Base-by-base conservation (phyloP, 2,113 vertebrate genomes). In the Paradoxurus hermaphroditus region DNA sequence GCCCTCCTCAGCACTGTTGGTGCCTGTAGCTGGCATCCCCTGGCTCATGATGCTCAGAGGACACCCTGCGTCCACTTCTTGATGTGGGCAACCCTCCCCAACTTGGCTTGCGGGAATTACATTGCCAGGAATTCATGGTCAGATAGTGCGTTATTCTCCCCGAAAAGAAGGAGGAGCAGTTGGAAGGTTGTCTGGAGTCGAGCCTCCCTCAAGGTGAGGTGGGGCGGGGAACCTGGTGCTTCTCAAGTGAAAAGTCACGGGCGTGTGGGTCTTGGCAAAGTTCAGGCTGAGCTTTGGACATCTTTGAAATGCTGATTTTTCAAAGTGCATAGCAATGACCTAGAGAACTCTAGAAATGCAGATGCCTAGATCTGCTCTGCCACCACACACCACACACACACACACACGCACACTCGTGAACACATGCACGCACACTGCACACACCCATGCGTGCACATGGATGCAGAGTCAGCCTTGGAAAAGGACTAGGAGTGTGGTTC, bases 351-450 rank as follows among this genome's bases (percentile, higher is more conserved):
- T 79, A 51, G 41, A 49, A 46, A 21, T 15, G n/a, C 73, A 67
- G 29, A 21, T 44, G 2, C 53, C 15, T 11, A 59, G 63, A 2
- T 41, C 16, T 49, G 2, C 63, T 56, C 29, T 41, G 14, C 27
- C 85, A 10, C 12, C 4, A 21, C 25, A 34, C 18, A 4, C 68
- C 63, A 31, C 53, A 75, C 15, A 46, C 0, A 1, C 12, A 4
- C 2, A 2, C 3, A 18, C 31, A 18, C 4, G 0, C 34, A 34
- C 12, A 31, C 11, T 9, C 12, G 2, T 12, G 12, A 51, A 51
- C 51, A 51, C 51, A 51, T 51, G 51, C 13, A 16, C 8, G 10
- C 21, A 36, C 11, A 1, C 31, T 23, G 1, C 1, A 12, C 39
- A 19, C 36, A 34, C 44, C 56, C 10, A 0, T 56, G 7, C 56